Conservation (phyloP, 2,797 vertebrate species). For the Sparus aurata region DNA sequence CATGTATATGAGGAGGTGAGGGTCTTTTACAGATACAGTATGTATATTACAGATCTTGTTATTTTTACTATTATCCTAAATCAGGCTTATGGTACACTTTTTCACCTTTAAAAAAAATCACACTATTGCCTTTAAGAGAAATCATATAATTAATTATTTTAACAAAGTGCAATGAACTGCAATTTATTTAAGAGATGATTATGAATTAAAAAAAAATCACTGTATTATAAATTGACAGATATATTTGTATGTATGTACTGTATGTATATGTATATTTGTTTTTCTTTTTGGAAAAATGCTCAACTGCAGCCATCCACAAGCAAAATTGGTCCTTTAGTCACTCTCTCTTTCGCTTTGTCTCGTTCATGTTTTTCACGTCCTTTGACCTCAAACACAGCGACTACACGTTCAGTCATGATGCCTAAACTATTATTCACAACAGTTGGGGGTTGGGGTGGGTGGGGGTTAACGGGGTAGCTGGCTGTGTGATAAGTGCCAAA, state of each 20-base stretch:
- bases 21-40: conserved; percentile 84
- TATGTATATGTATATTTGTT: conserved; percentile 82
- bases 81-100: conserved; percentile 86
- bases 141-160: conserved; percentile 88
- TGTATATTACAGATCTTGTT: conserved; percentile 88
- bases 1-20: conserved; percentile 83
- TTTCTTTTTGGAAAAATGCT: conserved; percentile 61
- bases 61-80: conserved; percentile 89
- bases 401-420: conserved; percentile 44
- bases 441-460: neutral
- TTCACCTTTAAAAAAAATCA: conserved; percentile 86
- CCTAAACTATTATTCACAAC: conserved; percentile 39
- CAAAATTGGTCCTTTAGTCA: conserved; percentile 62
- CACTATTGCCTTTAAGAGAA: conserved; percentile 88
- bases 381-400: conserved; percentile 72
- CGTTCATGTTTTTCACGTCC: conserved; percentile 55
- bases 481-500: conserved; percentile 46
- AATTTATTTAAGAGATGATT: conserved; percentile 90
- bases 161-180: conserved; percentile 89
- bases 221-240: conserved; percentile 86
- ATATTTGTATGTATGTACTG: conserved; percentile 84
- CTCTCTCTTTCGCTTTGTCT: conserved; percentile 51
- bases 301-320: conserved; percentile 73
- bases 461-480: neutral
- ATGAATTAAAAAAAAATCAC: conserved; percentile 78